Base-by-base conservation (phyloP, 1,140 invertebrate species). In the Tribolium madens region DNA sequence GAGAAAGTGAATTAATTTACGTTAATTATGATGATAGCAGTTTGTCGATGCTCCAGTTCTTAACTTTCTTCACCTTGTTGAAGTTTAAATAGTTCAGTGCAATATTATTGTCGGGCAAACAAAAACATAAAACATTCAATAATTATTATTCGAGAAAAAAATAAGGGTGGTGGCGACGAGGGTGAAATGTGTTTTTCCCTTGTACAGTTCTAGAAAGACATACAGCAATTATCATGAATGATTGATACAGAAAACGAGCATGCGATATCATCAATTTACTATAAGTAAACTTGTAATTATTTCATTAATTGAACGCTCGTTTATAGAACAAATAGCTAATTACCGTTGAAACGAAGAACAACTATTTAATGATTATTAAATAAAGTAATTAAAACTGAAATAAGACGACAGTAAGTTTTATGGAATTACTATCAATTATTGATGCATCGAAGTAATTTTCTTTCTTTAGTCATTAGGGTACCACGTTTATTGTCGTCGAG, bases 291-390 rank as follows among this genome's bases (percentile, higher is more conserved):
- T 77, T 60, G 42, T 73, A 77, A 77, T 77, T 77, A 77, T 77
- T 73, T 77, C 53, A 77, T 77, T 77, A 77, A 77, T 77, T 77
- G 76, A 73, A 77, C 42, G 70, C 47, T 77, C 76, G 76, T 77
- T 77, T 77, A 64, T 60, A 60, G 76, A 64, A 77, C 69, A 77
- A 77, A 77, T 36, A 77, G 70, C 53, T 77, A 77, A 77, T 77
- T 72, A 72, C 42, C 57, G 57, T 64, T 64, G 57, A 64, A 64
- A 64, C 57, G 1, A 26, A 18, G 57, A 64, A 64, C 57, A 64
- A 64, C 18, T 64, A 64, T 64, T 64, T 64, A 64, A 64, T 64
- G 57, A 64, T 64, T 64, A 64, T 64, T 64, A 64, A 64, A 64
- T 64, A 64, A 64, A 64, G 57, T 64, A 26, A 64, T 64, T 64